Evolutionary conservation across 2,888 invertebrate species (phyloP).

Genomic region (Napeogenes sylphis): DNA sequence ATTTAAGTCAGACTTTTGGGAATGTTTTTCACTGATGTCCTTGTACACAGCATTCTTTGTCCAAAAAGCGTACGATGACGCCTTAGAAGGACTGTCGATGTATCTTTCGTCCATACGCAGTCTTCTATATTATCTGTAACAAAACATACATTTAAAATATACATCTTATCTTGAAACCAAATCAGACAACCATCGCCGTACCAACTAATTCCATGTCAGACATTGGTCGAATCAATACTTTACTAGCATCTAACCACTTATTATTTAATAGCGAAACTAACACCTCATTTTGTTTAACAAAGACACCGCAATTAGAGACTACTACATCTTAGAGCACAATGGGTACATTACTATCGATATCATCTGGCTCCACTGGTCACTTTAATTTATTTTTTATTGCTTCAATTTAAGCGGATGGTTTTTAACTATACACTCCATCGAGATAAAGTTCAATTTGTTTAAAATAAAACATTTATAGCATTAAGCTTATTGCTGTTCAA

Average conservation of each 20-base stretch:
- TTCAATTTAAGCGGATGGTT: slow-evolving; percentile 68
- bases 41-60: slow-evolving; percentile 55
- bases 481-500: not conserved
- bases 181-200: slow-evolving; percentile 30
- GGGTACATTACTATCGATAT: slow-evolving; percentile 66
- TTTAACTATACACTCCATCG: slow-evolving; percentile 61
- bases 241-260: slow-evolving; percentile 60
- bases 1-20: slow-evolving; percentile 24
- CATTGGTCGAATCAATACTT: slow-evolving; percentile 47
- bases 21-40: slow-evolving; percentile 19
- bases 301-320: slow-evolving; percentile 72
- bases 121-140: slow-evolving; percentile 66
- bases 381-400: slow-evolving; percentile 77
- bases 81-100: slow-evolving; percentile 61
- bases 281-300: slow-evolving; percentile 77
- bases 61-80: slow-evolving; percentile 71
- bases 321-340: slow-evolving; percentile 66
- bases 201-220: slow-evolving; percentile 51
- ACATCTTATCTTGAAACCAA: slow-evolving; percentile 24
- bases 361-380: slow-evolving; percentile 63
- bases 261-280: slow-evolving; percentile 75
- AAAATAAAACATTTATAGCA: slow-evolving; percentile 45
- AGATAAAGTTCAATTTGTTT: slow-evolving; percentile 66
- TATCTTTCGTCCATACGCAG: slow-evolving; percentile 73
- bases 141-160: slow-evolving; percentile 40